A percentile compares a stretch with the other conserved stretches of the same genome.
Evolutionary conservation across 92 coral and sea anemone genomes (phyloP).

Genomic region (Porites divaricata): DNA sequence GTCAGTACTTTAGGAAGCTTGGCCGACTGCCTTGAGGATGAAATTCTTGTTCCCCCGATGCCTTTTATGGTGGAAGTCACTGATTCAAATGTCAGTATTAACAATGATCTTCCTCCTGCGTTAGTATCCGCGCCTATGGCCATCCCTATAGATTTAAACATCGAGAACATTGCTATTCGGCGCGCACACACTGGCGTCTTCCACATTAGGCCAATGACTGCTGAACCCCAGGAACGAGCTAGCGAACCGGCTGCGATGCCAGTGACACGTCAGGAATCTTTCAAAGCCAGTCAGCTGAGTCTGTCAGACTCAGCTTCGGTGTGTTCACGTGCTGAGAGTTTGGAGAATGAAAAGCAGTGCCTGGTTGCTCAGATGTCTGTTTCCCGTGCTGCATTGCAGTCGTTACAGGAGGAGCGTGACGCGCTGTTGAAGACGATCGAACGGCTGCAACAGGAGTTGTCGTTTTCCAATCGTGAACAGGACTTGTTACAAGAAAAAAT

Average conservation of each 20-base stretch:
- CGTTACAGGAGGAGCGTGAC: conserved; percentile 88
- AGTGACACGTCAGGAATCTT: conserved; percentile 70
- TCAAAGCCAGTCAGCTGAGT: conserved; percentile 75
- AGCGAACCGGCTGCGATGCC: conserved; percentile 39
- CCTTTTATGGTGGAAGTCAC: conserved; percentile 79
- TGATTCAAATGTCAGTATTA: conserved; percentile 70
- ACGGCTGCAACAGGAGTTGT: conserved; percentile 83
- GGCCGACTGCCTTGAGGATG: conserved; percentile 93
- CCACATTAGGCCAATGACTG: conserved; percentile 54
- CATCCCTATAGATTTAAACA: conserved; percentile 82
- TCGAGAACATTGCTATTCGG: conserved; percentile 73
- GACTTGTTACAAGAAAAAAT: conserved; percentile 84
- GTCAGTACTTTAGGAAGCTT: conserved; percentile 87
- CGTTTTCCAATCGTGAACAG: conserved; percentile 92
- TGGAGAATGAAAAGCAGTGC: conserved; percentile 78
- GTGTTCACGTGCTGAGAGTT: conserved; percentile 72
- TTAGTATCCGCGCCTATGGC: conserved; percentile 86
- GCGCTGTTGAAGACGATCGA: conserved; percentile 89
- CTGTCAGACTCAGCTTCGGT: conserved; percentile 68
- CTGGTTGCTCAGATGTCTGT: conserved; percentile 85
- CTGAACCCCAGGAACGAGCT: conserved; percentile 17
- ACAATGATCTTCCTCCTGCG: conserved; percentile 81
- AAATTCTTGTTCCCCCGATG: conserved; percentile 80
- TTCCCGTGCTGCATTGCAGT: conserved; percentile 81
- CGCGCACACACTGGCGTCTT: conserved; percentile 79